Percentiles rank a stretch among this genome's conserved stretches.
Conservation (phyloP, 2,113 vertebrate species). For the Festucalex cinctus region DNA sequence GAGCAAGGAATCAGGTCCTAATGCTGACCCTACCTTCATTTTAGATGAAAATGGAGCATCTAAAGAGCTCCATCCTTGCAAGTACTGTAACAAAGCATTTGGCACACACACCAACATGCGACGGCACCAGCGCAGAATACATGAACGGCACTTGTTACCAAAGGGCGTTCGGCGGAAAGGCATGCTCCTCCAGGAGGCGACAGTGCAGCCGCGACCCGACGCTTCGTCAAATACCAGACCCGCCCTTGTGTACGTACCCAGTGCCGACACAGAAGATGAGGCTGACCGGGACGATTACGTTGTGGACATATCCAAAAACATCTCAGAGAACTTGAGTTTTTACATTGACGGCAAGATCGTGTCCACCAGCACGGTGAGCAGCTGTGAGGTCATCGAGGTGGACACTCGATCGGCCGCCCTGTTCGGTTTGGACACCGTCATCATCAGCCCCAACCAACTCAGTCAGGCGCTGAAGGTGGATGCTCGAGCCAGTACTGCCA, state of each 20-base stretch:
- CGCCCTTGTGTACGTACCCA: conserved; percentile 79
- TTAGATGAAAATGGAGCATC: conserved; percentile 85
- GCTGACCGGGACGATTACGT: conserved; percentile 86
- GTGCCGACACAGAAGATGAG: conserved; percentile 91
- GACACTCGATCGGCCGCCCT: conserved; percentile 83
- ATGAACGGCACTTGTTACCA: conserved; percentile 91
- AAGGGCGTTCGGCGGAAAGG: conserved; percentile 95
- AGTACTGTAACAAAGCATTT: conserved; percentile 96
- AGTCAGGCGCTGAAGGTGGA: conserved; percentile 80
- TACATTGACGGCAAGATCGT: conserved; percentile 97
- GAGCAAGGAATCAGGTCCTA: conserved; percentile 53
- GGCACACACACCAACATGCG: conserved; percentile 97
- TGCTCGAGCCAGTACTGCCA: conserved; percentile 64
- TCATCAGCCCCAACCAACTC: conserved; percentile 83
- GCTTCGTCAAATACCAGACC: conserved; percentile 67
- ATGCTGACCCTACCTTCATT: conserved; percentile 53
- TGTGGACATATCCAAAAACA: conserved; percentile 95
- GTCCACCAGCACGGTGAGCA: conserved; percentile 82
- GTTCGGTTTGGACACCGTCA: conserved; percentile 86
- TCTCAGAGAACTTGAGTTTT: conserved; percentile 94
- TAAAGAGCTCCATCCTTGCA: conserved; percentile 89
- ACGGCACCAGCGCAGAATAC: conserved; percentile 92
- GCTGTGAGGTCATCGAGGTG: conserved; percentile 93
- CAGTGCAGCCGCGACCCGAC: conserved; percentile 48
- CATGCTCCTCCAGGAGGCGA: conserved; percentile 76